Percentiles rank a stretch among this genome's conserved stretches.
phyloP scores from a whole-genome alignment of 1,140 invertebrate genomes.

The Cephus cinctus region DNA sequence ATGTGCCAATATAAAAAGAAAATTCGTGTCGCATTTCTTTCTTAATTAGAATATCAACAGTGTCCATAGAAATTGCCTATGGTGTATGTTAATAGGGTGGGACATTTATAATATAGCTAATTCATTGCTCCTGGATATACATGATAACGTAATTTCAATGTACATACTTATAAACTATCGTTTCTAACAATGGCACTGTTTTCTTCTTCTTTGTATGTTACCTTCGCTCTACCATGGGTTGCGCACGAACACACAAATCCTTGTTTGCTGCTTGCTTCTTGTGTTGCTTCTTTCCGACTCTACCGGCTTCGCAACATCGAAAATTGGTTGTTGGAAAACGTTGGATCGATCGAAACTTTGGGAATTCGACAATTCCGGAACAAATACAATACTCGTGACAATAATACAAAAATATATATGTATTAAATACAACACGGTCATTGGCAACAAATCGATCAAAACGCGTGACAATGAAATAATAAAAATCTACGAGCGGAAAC shows the following conservation, averaged over 20 bases:
- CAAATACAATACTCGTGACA: conserved; percentile 8
- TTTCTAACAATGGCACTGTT: conserved; percentile 47
- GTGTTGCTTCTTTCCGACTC: conserved; percentile 44
- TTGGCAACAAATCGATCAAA: conserved; percentile 17
- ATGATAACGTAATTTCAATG: conserved; percentile 17
- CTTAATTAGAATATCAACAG: too few species aligned
- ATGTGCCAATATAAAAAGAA: too few species aligned
- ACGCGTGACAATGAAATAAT: conserved; percentile 22
- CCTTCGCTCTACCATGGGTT: conserved; percentile 43
- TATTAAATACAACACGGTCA: conserved; percentile 18
- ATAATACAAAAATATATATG: conserved; percentile 24
- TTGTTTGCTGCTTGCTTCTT: conserved; percentile 49
- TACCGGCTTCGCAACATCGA: conserved; percentile 33
- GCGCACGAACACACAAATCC: conserved; percentile 41
- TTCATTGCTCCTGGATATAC: conserved; percentile 25
- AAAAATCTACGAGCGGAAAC: conserved; percentile 18
- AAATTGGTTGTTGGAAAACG: conserved; percentile 39
- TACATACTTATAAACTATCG: conserved; percentile 25
- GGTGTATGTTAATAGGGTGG: too few species aligned
- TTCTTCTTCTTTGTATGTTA: conserved; percentile 52
- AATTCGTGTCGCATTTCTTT: too few species aligned
- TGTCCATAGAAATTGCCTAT: too few species aligned
- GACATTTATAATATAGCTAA: too few species aligned
- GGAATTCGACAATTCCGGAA: conserved; percentile 35
- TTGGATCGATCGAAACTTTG: too few species aligned